These are phyloP conservation scores for Phoebastria nigripes DNA, from an alignment of 2,797 vertebrate genomes.

Conservation along the genomic window DNA sequence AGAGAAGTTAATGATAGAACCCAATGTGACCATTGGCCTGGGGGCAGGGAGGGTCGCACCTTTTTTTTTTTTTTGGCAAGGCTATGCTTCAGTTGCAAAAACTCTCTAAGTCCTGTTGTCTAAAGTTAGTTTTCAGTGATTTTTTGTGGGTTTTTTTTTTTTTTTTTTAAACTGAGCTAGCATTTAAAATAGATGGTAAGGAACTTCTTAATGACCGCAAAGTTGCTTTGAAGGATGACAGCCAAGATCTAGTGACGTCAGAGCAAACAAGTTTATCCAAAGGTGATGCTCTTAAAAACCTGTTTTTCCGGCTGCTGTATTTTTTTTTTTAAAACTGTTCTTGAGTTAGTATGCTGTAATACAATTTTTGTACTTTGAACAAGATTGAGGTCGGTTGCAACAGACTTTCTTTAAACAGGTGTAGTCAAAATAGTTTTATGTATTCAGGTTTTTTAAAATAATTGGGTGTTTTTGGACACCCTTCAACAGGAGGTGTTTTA, in stretches of 20 bases:
- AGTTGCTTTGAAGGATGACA: conserved; percentile 31
- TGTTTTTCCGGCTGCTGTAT: conserved; percentile 41
- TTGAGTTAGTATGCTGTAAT: conserved; percentile 4
- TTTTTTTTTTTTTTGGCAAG: neutral
- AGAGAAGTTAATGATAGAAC: neutral
- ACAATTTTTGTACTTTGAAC: conserved; percentile 1
- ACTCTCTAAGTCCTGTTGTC: neutral
- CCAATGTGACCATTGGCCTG: neutral
- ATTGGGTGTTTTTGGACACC: neutral
- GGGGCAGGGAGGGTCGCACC: neutral
- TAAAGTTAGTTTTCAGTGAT: neutral
- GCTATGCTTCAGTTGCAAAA: neutral
- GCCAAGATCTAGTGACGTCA: neutral
- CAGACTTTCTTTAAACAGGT: conserved; percentile 1
- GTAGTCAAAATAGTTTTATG: neutral
- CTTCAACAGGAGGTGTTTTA: neutral
- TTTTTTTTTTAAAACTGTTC: neutral
- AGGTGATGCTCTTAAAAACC: conserved; percentile 51
- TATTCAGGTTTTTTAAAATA: neutral
- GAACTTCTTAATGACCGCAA: conserved; percentile 9
- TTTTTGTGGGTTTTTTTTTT: too few relatives aligned
- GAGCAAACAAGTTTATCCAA: conserved; percentile 38
- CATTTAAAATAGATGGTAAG: neutral
- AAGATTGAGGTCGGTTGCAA: conserved; percentile 6
- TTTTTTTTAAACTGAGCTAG: neutral